A percentile compares a stretch with the other conserved stretches of the same genome.
phyloP scores from a whole-genome alignment of 2,113 vertebrate species.

The Vidua macroura region DNA sequence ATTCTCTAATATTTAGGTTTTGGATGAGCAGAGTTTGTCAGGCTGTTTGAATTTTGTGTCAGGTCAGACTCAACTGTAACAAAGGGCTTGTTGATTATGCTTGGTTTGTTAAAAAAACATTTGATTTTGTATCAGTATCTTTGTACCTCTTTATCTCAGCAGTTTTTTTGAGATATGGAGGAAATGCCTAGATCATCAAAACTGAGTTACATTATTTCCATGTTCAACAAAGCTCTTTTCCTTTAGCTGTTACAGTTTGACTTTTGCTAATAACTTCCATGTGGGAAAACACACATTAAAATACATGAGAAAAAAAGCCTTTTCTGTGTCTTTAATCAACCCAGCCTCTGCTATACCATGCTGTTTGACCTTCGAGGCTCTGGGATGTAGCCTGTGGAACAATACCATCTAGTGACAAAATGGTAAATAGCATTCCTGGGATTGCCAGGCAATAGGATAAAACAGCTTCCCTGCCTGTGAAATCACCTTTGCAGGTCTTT shows the following conservation, averaged over 20 bases:
- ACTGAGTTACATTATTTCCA: background rate
- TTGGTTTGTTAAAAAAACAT: background rate
- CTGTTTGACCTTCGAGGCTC: conserved; percentile 10
- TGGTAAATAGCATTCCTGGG: conserved; percentile 57
- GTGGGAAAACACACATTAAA: background rate
- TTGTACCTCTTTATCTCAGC: background rate
- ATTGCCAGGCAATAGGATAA: background rate
- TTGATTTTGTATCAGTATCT: background rate
- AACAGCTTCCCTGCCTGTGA: background rate
- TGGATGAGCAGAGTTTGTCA: background rate
- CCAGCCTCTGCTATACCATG: background rate
- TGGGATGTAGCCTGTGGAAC: conserved; percentile 55
- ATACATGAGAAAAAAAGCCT: background rate
- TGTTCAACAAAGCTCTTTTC: background rate
- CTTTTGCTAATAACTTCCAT: background rate
- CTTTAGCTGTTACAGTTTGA: background rate
- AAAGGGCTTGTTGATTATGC: background rate
- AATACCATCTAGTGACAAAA: conserved; percentile 64
- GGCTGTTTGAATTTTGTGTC: background rate
- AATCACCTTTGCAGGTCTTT: conserved; percentile 7
- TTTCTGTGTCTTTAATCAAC: background rate
- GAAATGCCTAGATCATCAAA: background rate
- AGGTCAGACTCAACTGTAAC: background rate
- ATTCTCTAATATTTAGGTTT: background rate
- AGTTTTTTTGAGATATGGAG: background rate